Evolutionary conservation across 2,113 vertebrate genomes (phyloP), one percentile per base, ranked within the genome.

Genomic region (Hystrix cristata): DNA sequence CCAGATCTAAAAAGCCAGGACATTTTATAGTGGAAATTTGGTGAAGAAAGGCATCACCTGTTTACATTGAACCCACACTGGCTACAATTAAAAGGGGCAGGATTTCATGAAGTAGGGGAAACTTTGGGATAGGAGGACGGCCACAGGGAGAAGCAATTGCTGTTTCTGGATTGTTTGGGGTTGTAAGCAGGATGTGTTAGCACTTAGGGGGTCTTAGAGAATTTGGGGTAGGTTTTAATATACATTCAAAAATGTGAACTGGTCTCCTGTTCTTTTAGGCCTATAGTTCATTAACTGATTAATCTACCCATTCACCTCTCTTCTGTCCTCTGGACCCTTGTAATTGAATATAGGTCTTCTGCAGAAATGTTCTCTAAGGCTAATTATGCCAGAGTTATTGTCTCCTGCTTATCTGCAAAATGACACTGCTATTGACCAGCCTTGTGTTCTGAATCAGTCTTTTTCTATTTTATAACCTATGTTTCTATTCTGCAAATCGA

Each of bases 311-410:
- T 25, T 64, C 18, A 62, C 74, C 27, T 53, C 43, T 21, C 71
- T 72, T 71, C 25, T 2, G 51, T 34, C 46, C 10, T 65, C 59
- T 65, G n/a, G n/a, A 7, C 7, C n/a, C 65, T 74, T 46, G 27
- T 76, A 53, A 53, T 76, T n/a, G 64, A 83, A 94, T 80, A 90
- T 38, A 51, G 74, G 34, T 27, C 31, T 18, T 53, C 79, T 83
- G 76, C 31, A n/a, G 72, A 69, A 25, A n/a, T 67, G 43, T 93
- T 83, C 9, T 43, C 21, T 3, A 21, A 55, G 15, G 38, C 19
- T 89, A 83, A 83, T 80, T 64, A 86, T 78, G 29, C 15, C 48
- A 78, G 51, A 46, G 9, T 82, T 71, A 29, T 76, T 94, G 93
- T 83, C 59, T 83, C 27, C 34, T 62, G 72, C 12, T 86, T 93